phyloP scores from a whole-genome alignment of 2,113 vertebrate species.

The Paralichthys olivaceus region DNA sequence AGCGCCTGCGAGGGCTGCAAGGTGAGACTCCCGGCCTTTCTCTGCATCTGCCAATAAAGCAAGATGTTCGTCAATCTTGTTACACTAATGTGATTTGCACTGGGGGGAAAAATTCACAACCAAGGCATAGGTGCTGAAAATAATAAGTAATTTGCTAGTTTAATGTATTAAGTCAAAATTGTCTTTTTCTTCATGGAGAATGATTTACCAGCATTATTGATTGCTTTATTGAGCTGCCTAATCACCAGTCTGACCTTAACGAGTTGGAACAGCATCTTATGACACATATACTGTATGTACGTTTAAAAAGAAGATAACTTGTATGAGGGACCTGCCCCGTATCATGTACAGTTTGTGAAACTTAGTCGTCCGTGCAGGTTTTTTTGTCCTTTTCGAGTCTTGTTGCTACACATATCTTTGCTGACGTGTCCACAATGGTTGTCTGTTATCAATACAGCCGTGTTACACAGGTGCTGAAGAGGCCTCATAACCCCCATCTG shows the following conservation, averaged over 20 bases:
- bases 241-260: background rate
- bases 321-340: slow-evolving; percentile 7
- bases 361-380: slow-evolving; percentile 5
- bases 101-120: background rate
- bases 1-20: slow-evolving; percentile 99
- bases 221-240: slow-evolving; percentile 3
- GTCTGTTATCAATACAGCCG: slow-evolving; percentile 54
- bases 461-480: slow-evolving; percentile 57
- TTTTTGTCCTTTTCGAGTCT: background rate
- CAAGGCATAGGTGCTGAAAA: no score
- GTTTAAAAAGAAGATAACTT: slow-evolving; percentile 19
- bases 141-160: no score
- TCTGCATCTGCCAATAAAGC: slow-evolving; percentile 66
- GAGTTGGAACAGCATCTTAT: background rate
- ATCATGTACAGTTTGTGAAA: slow-evolving; percentile 33
- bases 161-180: background rate
- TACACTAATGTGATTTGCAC: slow-evolving; percentile 41
- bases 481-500: slow-evolving; percentile 45
- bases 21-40: slow-evolving; percentile 84
- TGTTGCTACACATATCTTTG: slow-evolving; percentile 26
- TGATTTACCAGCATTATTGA: background rate
- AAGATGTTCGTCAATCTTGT: slow-evolving; percentile 47
- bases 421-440: slow-evolving; percentile 37
- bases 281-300: background rate
- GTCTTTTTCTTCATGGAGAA: background rate